Conservation (phyloP, 2,888 invertebrate species). For the Chydorus sphaericus region DNA sequence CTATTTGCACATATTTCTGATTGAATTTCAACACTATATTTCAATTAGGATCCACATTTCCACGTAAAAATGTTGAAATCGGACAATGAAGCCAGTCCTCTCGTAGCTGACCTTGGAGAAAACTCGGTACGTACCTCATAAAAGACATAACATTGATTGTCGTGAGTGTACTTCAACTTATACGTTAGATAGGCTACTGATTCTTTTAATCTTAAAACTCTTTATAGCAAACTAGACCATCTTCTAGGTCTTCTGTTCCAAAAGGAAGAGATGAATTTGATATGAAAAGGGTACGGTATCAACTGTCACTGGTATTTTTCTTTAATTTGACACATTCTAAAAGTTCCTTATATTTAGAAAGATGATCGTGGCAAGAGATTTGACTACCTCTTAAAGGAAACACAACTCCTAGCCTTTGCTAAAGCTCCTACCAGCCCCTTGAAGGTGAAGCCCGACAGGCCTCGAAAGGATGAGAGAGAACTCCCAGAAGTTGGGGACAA, state of each 20-base stretch:
- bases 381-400: slow-evolving; percentile 91
- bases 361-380: slow-evolving; percentile 84
- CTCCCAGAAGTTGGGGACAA: slow-evolving; percentile 32
- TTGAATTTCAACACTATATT: too few species aligned
- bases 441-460: slow-evolving; percentile 76
- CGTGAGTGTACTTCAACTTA: background rate
- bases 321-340: slow-evolving; percentile 1
- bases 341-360: slow-evolving; percentile 33
- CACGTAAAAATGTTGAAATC: background rate
- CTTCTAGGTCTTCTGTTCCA: slow-evolving; percentile 11
- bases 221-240: slow-evolving; percentile 5
- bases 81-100: slow-evolving; percentile 3
- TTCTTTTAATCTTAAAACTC: too few species aligned
- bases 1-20: too few species aligned
- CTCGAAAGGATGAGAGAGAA: slow-evolving; percentile 45
- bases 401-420: slow-evolving; percentile 65
- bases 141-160: too few species aligned
- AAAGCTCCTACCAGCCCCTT: slow-evolving; percentile 57
- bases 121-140: slow-evolving; percentile 51
- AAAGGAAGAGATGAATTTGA: slow-evolving; percentile 46
- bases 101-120: slow-evolving; percentile 45
- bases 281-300: slow-evolving; percentile 46
- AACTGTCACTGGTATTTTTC: background rate
- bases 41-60: too few species aligned
- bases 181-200: background rate